phyloP scores from a whole-genome alignment of 2,797 vertebrate species.

The Neoniphon sammara region DNA sequence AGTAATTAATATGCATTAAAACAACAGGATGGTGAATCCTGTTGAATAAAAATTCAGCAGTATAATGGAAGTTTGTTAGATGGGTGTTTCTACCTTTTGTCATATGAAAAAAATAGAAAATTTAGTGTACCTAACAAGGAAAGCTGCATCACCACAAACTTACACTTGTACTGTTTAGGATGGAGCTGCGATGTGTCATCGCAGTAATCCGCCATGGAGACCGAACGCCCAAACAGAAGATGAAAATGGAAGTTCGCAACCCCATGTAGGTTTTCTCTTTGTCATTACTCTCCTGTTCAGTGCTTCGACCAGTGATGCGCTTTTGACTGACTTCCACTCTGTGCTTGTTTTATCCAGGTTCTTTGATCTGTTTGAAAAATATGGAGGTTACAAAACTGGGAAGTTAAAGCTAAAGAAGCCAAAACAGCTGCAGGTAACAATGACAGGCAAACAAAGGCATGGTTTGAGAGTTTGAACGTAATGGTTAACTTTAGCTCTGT shows the following conservation, averaged over 20 bases:
- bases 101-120: neutral
- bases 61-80: neutral
- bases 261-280: conserved; percentile 83
- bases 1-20: neutral
- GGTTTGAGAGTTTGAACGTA: neutral
- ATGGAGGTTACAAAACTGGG: conserved; percentile 96
- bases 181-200: conserved; percentile 98
- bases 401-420: conserved; percentile 98
- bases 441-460: neutral
- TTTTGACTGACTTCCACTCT: conserved; percentile 3
- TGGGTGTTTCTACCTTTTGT: neutral
- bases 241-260: conserved; percentile 99
- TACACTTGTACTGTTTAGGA: conserved; percentile 82
- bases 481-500: neutral
- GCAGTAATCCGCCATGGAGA: conserved; percentile 97
- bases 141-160: neutral
- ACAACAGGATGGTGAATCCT: neutral
- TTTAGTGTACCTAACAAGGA: neutral
- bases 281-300: neutral
- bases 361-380: conserved; percentile 96
- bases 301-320: neutral
- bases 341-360: conserved; percentile 82
- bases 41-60: neutral
- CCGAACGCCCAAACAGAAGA: conserved; percentile 98
- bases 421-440: conserved; percentile 94